These are phyloP conservation scores for Raillietiella orientalis DNA, from an alignment of 2,888 invertebrate species.

Conservation along the genomic window DNA sequence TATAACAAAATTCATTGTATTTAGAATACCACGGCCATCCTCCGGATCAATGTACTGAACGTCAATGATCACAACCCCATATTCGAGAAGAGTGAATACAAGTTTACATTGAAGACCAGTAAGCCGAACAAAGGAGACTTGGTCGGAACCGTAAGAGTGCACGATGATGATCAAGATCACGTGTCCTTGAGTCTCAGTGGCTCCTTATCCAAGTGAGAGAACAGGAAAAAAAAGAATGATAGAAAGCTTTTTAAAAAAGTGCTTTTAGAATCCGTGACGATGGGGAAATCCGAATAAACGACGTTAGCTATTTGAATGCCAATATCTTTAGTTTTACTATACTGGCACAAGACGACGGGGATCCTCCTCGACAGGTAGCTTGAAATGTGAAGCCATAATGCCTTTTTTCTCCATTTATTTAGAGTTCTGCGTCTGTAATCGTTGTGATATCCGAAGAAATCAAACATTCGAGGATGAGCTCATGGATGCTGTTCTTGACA, in stretches of 20 bases:
- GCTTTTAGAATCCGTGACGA: not conserved
- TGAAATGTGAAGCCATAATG: too few species aligned
- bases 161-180: conserved; percentile 48
- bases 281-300: conserved; percentile 8
- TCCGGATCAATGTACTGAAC: conserved; percentile 45
- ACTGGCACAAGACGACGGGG: conserved; percentile 49
- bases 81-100: conserved; percentile 56
- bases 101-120: conserved; percentile 20
- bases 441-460: too few species aligned
- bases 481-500: too few species aligned
- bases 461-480: too few species aligned
- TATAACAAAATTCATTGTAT: conserved; percentile 8
- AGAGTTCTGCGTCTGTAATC: too few species aligned
- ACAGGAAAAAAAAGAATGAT: too few species aligned
- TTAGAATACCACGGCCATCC: conserved; percentile 49
- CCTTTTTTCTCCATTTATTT: too few species aligned
- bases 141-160: conserved; percentile 40
- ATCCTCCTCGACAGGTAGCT: conserved; percentile 41
- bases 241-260: too few species aligned
- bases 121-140: conserved; percentile 9
- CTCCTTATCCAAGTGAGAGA: conserved; percentile 24
- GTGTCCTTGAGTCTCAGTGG: conserved; percentile 36
- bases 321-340: conserved; percentile 38
- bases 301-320: conserved; percentile 13
- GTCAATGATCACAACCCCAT: conserved; percentile 81